Percentiles rank a stretch among this genome's conserved stretches.
Evolutionary conservation across 2,113 vertebrate genomes (phyloP).

Genomic region (Synodontis membranacea): DNA sequence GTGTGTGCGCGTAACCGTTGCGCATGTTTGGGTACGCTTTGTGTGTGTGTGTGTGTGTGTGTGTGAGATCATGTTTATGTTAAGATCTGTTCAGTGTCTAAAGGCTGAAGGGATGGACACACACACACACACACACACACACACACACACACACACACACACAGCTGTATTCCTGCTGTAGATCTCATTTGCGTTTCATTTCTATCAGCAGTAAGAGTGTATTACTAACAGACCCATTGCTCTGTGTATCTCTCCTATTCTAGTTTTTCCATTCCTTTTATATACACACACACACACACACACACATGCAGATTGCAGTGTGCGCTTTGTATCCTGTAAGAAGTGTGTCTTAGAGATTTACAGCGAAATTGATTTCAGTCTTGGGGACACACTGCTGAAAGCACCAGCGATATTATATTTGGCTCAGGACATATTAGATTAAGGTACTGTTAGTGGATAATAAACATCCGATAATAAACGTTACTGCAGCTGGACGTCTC

Average conservation of each 20-base stretch:
- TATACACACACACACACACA: not conserved
- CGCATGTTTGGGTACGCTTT: too few species aligned
- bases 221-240: not conserved
- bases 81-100: not conserved
- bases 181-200: not conserved
- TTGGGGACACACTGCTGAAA: not conserved
- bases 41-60: too few species aligned
- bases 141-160: not conserved
- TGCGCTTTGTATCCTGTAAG: not conserved
- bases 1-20: too few species aligned
- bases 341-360: not conserved
- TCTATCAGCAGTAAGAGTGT: not conserved
- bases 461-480: too few species aligned
- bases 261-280: too few species aligned
- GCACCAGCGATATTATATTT: not conserved
- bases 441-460: not conserved
- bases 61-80: not conserved
- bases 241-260: not conserved
- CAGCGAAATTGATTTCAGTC: not conserved
- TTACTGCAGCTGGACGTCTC: too few species aligned
- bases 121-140: not conserved
- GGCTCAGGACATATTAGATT: not conserved
- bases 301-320: not conserved
- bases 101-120: not conserved
- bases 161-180: not conserved